A percentile compares a stretch with the other conserved stretches of the same genome.
phyloP scores from a whole-genome alignment of 2,888 invertebrate genomes.

The Nudaria mundana region DNA sequence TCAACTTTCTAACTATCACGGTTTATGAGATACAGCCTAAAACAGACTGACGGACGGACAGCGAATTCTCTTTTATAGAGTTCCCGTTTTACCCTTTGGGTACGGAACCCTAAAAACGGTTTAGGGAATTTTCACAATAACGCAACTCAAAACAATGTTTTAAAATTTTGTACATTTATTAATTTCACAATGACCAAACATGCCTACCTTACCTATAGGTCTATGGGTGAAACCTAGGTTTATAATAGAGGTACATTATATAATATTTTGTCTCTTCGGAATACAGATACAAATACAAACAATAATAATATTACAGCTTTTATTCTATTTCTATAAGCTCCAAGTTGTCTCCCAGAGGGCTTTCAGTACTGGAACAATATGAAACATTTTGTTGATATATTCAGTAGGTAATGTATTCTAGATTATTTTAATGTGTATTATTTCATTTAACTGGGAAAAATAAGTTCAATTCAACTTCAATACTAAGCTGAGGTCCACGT shows the following conservation, averaged over 20 bases:
- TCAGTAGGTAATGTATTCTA: background rate
- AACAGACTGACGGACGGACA: too few relatives aligned
- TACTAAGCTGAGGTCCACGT: too few relatives aligned
- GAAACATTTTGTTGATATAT: slow-evolving; percentile 7
- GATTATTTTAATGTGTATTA: too few relatives aligned
- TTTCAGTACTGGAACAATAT: slow-evolving; percentile 46
- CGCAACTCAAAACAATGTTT: slow-evolving; percentile 7
- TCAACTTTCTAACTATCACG: too few relatives aligned
- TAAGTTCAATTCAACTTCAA: too few relatives aligned
- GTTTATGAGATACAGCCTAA: too few relatives aligned
- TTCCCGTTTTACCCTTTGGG: too few relatives aligned
- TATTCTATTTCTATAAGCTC: slow-evolving; percentile 36
- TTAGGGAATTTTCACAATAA: too few relatives aligned
- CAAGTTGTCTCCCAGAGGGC: slow-evolving; percentile 33
- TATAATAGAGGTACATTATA: slow-evolving; percentile 7
- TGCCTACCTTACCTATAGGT: too few relatives aligned
- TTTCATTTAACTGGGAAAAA: too few relatives aligned
- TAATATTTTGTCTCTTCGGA: slow-evolving; percentile 21
- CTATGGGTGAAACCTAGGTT: slow-evolving; percentile 18
- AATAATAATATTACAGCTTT: slow-evolving; percentile 1
- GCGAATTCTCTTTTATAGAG: too few relatives aligned
- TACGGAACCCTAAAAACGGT: too few relatives aligned
- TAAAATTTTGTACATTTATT: slow-evolving; percentile 5
- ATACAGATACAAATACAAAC: slow-evolving; percentile 12
- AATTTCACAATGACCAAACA: slow-evolving; percentile 11